A percentile compares a stretch with the other conserved stretches of the same genome.
phyloP scores from a whole-genome alignment of 1,140 invertebrate species.

The Cherax quadricarinatus region DNA sequence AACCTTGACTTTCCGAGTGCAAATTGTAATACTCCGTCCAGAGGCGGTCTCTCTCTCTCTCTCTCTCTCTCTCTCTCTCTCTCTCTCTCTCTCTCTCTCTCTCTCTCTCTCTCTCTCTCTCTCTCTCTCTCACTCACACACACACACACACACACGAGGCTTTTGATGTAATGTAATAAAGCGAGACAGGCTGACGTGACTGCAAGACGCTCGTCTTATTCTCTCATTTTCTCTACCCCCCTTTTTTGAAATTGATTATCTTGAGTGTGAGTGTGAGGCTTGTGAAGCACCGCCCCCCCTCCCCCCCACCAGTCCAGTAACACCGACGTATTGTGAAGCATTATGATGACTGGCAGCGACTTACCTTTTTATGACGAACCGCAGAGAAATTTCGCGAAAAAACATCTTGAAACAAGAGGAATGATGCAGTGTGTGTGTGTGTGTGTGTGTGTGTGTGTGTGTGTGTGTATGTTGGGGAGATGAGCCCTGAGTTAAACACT shows the following conservation, averaged over 20 bases:
- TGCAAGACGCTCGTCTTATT: not conserved
- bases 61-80: not conserved
- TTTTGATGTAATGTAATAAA: conserved; percentile 47
- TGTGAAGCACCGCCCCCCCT: no score
- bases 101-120: not conserved
- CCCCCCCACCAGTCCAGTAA: no score
- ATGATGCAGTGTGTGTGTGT: conserved; percentile 53
- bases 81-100: not conserved
- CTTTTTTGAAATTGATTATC: not conserved
- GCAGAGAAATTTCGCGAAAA: conserved; percentile 38
- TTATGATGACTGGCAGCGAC: not conserved
- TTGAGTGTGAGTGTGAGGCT: not conserved
- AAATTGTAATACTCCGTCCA: conserved; percentile 61
- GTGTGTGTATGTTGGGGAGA: not conserved
- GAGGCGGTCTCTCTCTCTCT: not conserved
- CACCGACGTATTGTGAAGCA: no score
- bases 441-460: conserved; percentile 16
- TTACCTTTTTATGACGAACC: conserved; percentile 31
- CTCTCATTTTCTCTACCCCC: not conserved
- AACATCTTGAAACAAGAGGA: conserved; percentile 48
- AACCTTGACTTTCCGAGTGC: conserved; percentile 58
- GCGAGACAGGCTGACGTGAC: not conserved
- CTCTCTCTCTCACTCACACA: not conserved
- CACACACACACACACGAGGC: not conserved
- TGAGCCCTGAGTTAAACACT: not conserved